Evolutionary conservation across 37 sponge, comb jelly and placozoan genomes (phyloP).

Genomic region (Aplysina aerophoba): DNA sequence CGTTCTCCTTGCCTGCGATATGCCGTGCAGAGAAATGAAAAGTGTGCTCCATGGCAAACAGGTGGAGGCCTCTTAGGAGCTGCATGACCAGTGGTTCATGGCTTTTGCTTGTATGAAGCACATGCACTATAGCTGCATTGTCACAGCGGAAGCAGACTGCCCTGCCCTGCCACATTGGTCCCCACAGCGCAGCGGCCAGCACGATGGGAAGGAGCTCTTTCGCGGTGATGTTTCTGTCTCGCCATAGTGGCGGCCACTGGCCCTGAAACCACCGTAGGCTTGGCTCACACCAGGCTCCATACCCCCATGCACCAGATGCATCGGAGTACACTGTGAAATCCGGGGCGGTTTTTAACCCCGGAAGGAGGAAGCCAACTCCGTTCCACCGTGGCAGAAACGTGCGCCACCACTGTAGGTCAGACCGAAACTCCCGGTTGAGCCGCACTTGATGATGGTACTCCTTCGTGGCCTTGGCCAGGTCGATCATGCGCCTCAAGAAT

Average conservation of each 20-base stretch:
- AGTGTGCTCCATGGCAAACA: neutral
- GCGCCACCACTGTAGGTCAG: slow-evolving; percentile 42
- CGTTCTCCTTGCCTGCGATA: slow-evolving; percentile 40
- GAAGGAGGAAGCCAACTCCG: neutral
- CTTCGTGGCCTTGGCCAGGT: neutral
- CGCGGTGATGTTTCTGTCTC: neutral
- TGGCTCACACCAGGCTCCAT: neutral
- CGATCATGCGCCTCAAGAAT: slow-evolving; percentile 30
- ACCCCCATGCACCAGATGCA: slow-evolving; percentile 21
- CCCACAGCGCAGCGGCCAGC: neutral
- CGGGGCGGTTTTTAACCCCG: neutral
- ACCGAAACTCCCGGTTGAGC: slow-evolving; percentile 42
- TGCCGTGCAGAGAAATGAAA: neutral
- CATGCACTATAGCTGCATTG: neutral
- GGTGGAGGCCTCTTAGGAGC: neutral
- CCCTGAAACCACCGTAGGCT: neutral
- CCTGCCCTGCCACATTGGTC: neutral
- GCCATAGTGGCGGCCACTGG: neutral
- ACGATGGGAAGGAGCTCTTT: slow-evolving; percentile 13
- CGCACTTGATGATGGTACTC: slow-evolving; percentile 30
- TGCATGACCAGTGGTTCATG: neutral
- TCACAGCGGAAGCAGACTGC: neutral
- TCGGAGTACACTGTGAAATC: neutral
- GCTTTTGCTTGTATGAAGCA: neutral
- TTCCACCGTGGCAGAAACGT: neutral